Percentiles rank a stretch among this genome's conserved stretches.
Evolutionary conservation across 2,113 vertebrate species (phyloP).

Genomic region (Anas platyrhynchos): DNA sequence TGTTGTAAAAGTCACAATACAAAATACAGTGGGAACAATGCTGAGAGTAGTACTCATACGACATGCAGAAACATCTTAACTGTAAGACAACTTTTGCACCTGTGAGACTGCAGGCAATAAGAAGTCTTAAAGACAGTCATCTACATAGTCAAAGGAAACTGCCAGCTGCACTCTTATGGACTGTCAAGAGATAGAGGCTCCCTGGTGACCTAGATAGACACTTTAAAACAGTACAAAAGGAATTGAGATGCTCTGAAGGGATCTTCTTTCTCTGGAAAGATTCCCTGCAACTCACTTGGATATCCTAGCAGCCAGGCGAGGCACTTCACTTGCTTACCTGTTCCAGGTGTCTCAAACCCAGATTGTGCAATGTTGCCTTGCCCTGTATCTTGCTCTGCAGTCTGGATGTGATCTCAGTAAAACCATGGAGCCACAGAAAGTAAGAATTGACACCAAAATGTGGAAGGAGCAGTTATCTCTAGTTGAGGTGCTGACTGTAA

Average conservation of each 20-base stretch:
- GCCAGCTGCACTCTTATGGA: background rate
- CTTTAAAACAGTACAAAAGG: background rate
- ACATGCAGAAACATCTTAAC: background rate
- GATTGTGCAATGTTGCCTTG: background rate
- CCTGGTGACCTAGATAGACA: background rate
- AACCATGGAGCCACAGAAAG: background rate
- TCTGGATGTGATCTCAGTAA: background rate
- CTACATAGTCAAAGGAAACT: background rate
- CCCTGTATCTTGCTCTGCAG: accelerated
- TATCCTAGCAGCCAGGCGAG: background rate
- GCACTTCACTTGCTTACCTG: background rate
- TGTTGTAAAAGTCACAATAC: background rate
- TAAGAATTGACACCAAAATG: background rate
- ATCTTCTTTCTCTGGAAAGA: background rate
- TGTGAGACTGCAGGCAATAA: background rate
- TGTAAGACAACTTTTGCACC: background rate
- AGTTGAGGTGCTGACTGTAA: background rate
- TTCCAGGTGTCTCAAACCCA: background rate
- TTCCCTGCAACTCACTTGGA: background rate
- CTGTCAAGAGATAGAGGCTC: background rate
- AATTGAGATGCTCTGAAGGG: background rate
- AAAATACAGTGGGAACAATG: background rate
- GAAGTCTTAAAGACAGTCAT: background rate
- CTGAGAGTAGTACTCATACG: background rate
- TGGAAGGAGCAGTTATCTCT: background rate